A percentile compares a stretch with the other conserved stretches of the same genome.
These are phyloP conservation scores for Drosophila dives DNA, from an alignment of 2,888 invertebrate species.

Conservation along the genomic window DNA sequence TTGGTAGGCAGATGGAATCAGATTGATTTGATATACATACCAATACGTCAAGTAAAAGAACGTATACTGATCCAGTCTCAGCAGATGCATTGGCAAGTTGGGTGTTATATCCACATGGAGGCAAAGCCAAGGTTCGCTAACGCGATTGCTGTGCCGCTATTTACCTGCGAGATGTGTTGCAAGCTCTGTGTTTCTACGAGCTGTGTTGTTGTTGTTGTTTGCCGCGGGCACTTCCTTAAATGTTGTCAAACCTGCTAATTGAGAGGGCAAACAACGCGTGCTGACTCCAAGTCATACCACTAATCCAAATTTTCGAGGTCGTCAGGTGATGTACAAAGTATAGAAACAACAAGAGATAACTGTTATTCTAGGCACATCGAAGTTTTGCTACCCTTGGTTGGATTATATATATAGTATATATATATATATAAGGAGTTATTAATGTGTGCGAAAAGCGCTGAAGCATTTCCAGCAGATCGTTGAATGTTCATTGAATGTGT, in stretches of 20 bases:
- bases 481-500: neutral
- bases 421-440: too few relatives aligned
- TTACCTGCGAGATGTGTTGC: slow-evolving; percentile 69
- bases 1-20: neutral
- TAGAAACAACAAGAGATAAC: neutral
- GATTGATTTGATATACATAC: neutral
- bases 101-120: slow-evolving; percentile 11
- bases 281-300: slow-evolving; percentile 49
- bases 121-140: slow-evolving; percentile 26
- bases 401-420: too few relatives aligned
- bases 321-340: neutral
- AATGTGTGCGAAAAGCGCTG: neutral
- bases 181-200: slow-evolving; percentile 41
- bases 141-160: slow-evolving; percentile 41
- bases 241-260: slow-evolving; percentile 63
- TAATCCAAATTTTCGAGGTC: slow-evolving; percentile 49
- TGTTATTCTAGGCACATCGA: neutral
- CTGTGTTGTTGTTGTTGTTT: slow-evolving; percentile 30
- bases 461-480: neutral
- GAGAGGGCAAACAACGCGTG: slow-evolving; percentile 72
- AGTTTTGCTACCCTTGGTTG: neutral
- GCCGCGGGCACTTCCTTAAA: slow-evolving; percentile 60
- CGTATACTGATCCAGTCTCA: neutral
- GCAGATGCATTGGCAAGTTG: neutral
- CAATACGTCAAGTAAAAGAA: neutral